phyloP scores from a whole-genome alignment of 2,797 vertebrate genomes.

The Gadopsis marmoratus region DNA sequence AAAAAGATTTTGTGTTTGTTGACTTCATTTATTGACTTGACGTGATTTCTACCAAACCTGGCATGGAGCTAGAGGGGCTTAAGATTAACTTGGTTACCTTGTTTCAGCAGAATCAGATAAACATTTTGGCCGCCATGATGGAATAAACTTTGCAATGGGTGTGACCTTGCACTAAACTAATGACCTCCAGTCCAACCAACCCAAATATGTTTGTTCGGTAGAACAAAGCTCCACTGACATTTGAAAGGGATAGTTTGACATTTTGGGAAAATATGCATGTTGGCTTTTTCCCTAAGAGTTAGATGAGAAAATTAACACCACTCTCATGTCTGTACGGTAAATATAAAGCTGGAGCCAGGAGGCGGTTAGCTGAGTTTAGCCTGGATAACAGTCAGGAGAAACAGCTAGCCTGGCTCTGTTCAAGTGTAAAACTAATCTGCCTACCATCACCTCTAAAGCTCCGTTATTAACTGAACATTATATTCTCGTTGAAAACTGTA shows the following conservation, averaged over 20 bases:
- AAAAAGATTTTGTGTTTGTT: neutral
- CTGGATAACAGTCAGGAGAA: neutral
- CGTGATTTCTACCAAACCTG: slow-evolving; percentile 3
- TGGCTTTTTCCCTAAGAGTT: neutral
- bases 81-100: neutral
- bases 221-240: neutral
- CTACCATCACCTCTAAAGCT: neutral
- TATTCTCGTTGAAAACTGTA: neutral
- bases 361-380: neutral
- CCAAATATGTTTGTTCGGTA: neutral
- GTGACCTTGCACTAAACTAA: neutral
- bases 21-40: neutral
- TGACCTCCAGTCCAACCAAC: neutral
- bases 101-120: neutral
- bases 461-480: neutral
- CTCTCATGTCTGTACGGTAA: neutral
- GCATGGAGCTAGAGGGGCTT: neutral
- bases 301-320: neutral
- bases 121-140: neutral
- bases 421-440: slow-evolving; percentile 1
- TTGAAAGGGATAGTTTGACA: slow-evolving; percentile 6
- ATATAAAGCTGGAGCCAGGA: neutral
- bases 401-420: neutral
- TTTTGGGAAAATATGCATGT: neutral
- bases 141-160: neutral